A percentile compares a stretch with the other conserved stretches of the same genome.
phyloP scores from a whole-genome alignment of 2,113 vertebrate genomes.

The Panthera leo region DNA sequence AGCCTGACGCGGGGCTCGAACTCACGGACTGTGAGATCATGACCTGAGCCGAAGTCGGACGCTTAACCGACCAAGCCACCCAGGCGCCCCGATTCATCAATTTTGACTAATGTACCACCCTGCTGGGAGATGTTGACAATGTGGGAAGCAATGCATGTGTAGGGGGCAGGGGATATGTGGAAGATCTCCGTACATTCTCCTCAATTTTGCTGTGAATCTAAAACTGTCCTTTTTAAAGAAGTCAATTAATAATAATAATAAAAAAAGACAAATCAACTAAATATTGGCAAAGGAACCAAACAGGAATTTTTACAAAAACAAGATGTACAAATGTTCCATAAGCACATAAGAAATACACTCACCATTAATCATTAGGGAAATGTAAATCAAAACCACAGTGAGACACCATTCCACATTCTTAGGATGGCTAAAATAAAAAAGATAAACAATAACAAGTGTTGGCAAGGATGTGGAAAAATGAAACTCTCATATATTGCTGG shows the following conservation, averaged over 20 bases:
- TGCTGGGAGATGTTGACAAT: neutral
- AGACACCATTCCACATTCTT: neutral
- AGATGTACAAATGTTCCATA: neutral
- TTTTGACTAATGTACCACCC: neutral
- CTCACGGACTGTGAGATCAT: too few species aligned
- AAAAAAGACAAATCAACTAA: neutral
- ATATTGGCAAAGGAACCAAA: neutral
- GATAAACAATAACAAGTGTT: neutral
- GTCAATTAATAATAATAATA: neutral
- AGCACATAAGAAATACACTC: neutral
- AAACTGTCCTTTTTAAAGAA: neutral
- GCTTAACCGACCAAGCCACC: too few species aligned
- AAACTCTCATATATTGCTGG: neutral
- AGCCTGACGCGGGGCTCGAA: too few species aligned
- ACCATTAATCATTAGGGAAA: neutral
- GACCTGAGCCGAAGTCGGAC: too few species aligned
- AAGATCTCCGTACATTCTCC: neutral
- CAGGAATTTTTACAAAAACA: neutral
- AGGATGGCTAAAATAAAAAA: neutral
- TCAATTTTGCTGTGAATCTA: neutral
- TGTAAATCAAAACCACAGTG: neutral
- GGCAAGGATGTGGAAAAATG: neutral
- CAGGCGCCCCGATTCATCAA: neutral
- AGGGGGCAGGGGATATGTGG: neutral
- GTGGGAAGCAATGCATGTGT: too few species aligned